These are phyloP conservation scores for Fregetta grallaria DNA, from an alignment of 2,113 vertebrate species.

Conservation along the genomic window DNA sequence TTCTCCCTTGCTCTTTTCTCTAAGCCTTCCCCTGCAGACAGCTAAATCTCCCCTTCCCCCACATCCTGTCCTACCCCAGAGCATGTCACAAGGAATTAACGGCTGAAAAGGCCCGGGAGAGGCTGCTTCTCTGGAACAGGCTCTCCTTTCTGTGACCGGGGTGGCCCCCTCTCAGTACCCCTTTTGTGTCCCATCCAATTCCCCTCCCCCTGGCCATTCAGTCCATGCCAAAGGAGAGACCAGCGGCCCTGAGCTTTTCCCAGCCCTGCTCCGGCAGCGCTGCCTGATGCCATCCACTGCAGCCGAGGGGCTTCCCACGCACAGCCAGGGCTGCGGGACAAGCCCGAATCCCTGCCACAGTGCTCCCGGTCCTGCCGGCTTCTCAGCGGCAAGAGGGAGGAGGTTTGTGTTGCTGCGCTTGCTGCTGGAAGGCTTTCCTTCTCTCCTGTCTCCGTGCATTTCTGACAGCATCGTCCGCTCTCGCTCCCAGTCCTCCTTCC, in stretches of 20 bases:
- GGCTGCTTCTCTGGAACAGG: slow-evolving; percentile 32
- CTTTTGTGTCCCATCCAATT: slow-evolving; percentile 55
- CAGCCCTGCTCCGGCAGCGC: background rate
- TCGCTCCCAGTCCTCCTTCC: slow-evolving; percentile 39
- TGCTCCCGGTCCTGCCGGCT: background rate
- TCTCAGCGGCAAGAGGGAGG: background rate
- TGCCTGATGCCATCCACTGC: background rate
- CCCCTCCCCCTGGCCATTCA: slow-evolving; percentile 37
- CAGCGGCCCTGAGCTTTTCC: background rate
- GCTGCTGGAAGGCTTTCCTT: background rate
- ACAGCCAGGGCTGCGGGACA: rapidly evolving
- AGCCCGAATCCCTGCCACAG: rapidly evolving
- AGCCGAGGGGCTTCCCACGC: background rate
- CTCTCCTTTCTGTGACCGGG: slow-evolving; percentile 3
- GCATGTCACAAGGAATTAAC: slow-evolving; percentile 52
- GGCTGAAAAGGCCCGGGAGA: slow-evolving; percentile 44
- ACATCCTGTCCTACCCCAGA: slow-evolving; percentile 32
- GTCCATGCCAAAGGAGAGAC: background rate
- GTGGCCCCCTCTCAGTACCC: slow-evolving; percentile 30
- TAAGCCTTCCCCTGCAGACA: slow-evolving; percentile 44
- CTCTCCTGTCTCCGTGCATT: background rate
- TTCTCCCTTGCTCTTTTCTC: slow-evolving; percentile 45
- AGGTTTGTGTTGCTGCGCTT: background rate
- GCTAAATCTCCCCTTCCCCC: slow-evolving; percentile 51
- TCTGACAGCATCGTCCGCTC: background rate